Evolutionary conservation across 1,140 invertebrate species (phyloP), one percentile per base, ranked within the genome.

Genomic region (Rhizoglyphus robini): DNA sequence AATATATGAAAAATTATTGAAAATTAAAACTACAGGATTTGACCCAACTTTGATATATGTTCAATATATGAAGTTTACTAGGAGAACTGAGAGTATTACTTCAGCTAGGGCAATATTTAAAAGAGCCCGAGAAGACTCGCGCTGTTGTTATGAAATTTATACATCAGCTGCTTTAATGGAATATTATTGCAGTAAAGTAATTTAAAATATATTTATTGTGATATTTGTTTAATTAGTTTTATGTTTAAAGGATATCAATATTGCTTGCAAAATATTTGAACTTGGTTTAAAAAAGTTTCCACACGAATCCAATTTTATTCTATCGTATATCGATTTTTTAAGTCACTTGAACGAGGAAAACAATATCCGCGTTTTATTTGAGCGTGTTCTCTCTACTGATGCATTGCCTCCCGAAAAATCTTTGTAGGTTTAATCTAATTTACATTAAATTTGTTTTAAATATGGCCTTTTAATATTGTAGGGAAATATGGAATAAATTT

Each of bases 261-360:
- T 99, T 63, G 95, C 96, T 0, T 94, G 97, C 74, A 84, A 93
- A 69, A 98, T 99, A 70, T 99, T 99, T 77, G 95, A 99, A 77
- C 79, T 99, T 25, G 96, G 95, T 0, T 78, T 99, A 18, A 99
- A 99, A 76, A 96, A 95, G 75, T 98, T 93, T 77, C 87, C 86
- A 0, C 86, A 91, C 71, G 88, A 90, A 75, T 87, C 93, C 0
- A 91, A 97, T 71, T 99, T 96, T 74, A 86, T 96, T 64, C 79
- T 93, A 61, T 88, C 88, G 72, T 99, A 98, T 73, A 90, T 99
- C 65, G 92, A 98, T 74, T 99, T 96, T 75, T 80, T 99, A 68
- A 94, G 92, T 11, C 93, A 98, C 84, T 79, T 99, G 11, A 99
- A 99, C 79, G 90, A 99, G 83, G 96, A 99, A 75, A 99, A 99